Conservation (phyloP, 2,888 invertebrate species). For the Furcula furcula region DNA sequence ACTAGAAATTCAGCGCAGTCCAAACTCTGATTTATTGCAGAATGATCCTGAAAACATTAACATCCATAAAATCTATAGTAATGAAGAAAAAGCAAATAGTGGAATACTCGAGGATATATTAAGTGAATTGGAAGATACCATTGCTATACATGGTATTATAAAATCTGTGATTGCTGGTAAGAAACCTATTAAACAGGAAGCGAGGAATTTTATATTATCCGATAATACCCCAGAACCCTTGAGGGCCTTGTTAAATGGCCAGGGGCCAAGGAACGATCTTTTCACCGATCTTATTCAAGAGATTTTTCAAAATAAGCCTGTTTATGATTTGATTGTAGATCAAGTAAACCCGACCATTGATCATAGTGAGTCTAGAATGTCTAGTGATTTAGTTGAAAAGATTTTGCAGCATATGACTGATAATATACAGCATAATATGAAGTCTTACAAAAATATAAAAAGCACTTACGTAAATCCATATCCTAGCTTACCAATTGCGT, state of each 20-base stretch:
- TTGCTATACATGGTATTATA: not conserved
- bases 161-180: not conserved
- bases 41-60: slow-evolving; percentile 16
- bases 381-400: slow-evolving; percentile 17
- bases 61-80: slow-evolving; percentile 17
- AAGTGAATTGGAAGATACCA: not conserved
- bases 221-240: not conserved
- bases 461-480: not conserved
- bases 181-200: not conserved
- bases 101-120: not conserved
- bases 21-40: slow-evolving; percentile 6
- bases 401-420: slow-evolving; percentile 19
- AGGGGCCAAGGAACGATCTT: slow-evolving; percentile 1
- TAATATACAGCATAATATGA: too few relatives aligned
- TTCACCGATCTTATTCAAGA: slow-evolving; percentile 12
- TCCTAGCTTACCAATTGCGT: not conserved
- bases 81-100: slow-evolving; percentile 5
- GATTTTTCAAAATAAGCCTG: slow-evolving; percentile 10
- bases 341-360: slow-evolving; percentile 2
- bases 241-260: slow-evolving; percentile 1
- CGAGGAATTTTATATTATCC: not conserved
- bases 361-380: slow-evolving; percentile 13
- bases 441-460: too few relatives aligned
- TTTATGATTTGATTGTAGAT: slow-evolving; percentile 10
- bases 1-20: not conserved